Conservation (phyloP, 2,113 vertebrate genomes). For the Leucopsar rothschildi region DNA sequence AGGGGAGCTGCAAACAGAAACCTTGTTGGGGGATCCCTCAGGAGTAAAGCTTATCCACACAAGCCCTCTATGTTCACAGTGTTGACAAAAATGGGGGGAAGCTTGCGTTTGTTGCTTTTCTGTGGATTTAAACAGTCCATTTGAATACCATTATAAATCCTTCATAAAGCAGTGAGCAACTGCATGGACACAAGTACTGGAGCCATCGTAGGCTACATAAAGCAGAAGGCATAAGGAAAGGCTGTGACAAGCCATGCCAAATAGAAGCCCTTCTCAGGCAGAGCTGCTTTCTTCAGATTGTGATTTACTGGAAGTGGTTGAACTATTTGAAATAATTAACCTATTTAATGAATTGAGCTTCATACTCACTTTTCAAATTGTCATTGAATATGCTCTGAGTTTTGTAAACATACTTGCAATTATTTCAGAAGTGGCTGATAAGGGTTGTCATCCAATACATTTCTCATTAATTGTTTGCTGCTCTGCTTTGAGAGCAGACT, state of each 20-base stretch:
- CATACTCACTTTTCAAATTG: conserved; percentile 19
- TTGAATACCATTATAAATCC: conserved; percentile 9
- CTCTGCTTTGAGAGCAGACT: neutral
- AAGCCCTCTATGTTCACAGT: neutral
- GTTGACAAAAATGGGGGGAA: neutral
- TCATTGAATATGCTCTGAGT: neutral
- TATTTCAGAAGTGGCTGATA: conserved; percentile 46
- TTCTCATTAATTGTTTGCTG: conserved; percentile 26
- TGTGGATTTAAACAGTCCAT: conserved; percentile 7
- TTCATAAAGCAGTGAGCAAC: neutral
- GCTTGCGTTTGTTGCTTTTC: neutral
- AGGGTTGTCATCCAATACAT: conserved; percentile 15
- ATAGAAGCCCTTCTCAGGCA: neutral
- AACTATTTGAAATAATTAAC: conserved; percentile 32
- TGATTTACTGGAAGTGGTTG: conserved; percentile 6
- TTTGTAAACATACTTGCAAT: conserved; percentile 42
- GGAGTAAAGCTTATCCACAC: neutral
- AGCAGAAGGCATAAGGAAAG: neutral
- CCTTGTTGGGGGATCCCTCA: neutral
- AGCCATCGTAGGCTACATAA: neutral
- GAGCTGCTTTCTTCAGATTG: neutral
- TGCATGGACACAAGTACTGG: neutral
- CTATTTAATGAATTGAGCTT: conserved; percentile 10
- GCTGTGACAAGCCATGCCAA: neutral
- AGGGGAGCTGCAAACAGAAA: neutral